Evolutionary conservation across 2,888 invertebrate species (phyloP), one percentile per base, ranked within the genome.

Genomic region (Nomada fucata): DNA sequence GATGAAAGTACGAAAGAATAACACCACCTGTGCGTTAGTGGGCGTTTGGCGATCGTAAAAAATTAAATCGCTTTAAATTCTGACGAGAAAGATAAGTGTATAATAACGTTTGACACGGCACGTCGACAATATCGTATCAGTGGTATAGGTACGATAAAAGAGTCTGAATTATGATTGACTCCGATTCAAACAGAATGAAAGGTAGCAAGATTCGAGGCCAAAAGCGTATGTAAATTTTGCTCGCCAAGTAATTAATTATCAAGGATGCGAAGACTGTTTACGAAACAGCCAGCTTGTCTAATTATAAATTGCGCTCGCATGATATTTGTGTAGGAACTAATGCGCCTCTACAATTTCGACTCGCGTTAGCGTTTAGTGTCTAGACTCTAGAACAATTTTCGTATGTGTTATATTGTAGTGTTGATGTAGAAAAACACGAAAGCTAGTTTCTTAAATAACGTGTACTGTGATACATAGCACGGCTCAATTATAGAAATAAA

Each of bases 241-340:
- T 70, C 60, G 75, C 77, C 80, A 74, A 79, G 64, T 42, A 84
- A 69, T 82, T 85, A 82, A 82, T 84, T 85, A 85, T 69, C 69
- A 74, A 76, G 68, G 63, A 75, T 81, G 59, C 69, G 81, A 71
- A 72, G 63, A 15, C 68, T 80, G 76, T 84, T 78, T 85, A 85
- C 78, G 75, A 78, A 77, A 76, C 47, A 65, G 76, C 36, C 55
- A 15, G 42, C 15, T 57, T 29, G 72, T 77, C 72, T 77, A 85
- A 82, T 68, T 85, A 70, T 80, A 74, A 79, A 44, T 70, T 20
- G 75, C 74, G 50, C 67, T 81, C 65, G 61, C 20, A 59, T 55
- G 55, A 70, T 73, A 70, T 65, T 78, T 59, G 60, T 78, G 77
- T 73, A 75, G 71, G 29, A 60, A 67, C 29, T 50, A 52, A 50